phyloP scores from a whole-genome alignment of 2,113 vertebrate species.

The Apaloderma vittatum region DNA sequence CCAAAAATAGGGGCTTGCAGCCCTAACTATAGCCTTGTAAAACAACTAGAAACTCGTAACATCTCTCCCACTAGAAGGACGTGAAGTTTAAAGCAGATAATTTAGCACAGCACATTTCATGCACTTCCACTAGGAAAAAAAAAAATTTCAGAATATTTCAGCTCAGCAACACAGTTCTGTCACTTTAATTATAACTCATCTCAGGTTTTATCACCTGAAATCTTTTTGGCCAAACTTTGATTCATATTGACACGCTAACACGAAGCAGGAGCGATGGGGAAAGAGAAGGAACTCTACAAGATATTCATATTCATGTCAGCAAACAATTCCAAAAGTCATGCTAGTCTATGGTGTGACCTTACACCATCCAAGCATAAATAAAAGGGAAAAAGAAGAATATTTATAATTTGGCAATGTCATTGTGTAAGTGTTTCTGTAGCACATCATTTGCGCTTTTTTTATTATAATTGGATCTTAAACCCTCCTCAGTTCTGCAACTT shows the following conservation, averaged over 20 bases:
- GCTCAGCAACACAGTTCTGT: constrained; percentile 17
- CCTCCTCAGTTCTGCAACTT: neutral
- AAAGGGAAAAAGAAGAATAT: neutral
- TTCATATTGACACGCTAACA: neutral
- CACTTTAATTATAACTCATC: neutral
- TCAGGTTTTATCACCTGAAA: constrained; percentile 21
- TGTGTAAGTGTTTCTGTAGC: neutral
- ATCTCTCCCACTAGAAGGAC: neutral
- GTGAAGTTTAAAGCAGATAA: constrained; percentile 22
- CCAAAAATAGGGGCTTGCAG: constrained; percentile 52
- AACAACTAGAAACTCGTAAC: neutral
- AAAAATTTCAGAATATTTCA: neutral
- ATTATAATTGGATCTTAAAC: neutral
- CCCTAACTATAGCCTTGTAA: constrained; percentile 40
- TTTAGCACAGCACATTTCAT: constrained; percentile 1
- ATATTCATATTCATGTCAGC: constrained; percentile 8
- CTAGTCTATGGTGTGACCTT: neutral
- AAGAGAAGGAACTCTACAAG: neutral
- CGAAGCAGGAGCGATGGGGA: neutral
- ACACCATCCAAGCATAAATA: neutral
- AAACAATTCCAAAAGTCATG: neutral
- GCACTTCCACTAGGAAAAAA: neutral
- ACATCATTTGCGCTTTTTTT: neutral
- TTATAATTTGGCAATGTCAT: neutral
- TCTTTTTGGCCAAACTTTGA: constrained; percentile 51